These are phyloP conservation scores for Pungitius pungitius DNA, from an alignment of 2,113 vertebrate species.

Conservation along the genomic window DNA sequence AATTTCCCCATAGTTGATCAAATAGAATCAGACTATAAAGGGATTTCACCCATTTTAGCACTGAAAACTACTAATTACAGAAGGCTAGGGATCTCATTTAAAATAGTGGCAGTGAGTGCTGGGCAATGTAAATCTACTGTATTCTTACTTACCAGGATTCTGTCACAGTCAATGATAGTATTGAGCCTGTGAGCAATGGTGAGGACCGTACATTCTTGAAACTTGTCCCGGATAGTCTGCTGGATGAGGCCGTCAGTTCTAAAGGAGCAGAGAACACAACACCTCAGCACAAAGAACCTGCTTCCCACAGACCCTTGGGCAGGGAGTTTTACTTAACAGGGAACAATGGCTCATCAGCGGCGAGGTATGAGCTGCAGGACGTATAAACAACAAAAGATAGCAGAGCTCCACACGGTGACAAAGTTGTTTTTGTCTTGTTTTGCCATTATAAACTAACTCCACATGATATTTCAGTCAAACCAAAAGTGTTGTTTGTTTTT, in stretches of 20 bases:
- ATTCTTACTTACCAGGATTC: slow-evolving; percentile 88
- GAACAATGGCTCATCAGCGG: slow-evolving; percentile 69
- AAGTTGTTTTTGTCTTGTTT: slow-evolving; percentile 10
- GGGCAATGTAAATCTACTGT: slow-evolving; percentile 48
- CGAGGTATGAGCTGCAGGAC: slow-evolving; percentile 53
- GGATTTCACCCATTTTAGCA: not conserved
- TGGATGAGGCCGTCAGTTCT: slow-evolving; percentile 95
- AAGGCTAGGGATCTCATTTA: not conserved
- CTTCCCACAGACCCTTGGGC: slow-evolving; percentile 70
- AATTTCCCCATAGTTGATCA: not conserved
- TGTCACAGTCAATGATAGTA: slow-evolving; percentile 93
- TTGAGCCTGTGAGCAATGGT: slow-evolving; percentile 94
- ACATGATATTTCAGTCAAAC: not conserved
- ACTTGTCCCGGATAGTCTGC: slow-evolving; percentile 92
- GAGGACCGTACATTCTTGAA: slow-evolving; percentile 91
- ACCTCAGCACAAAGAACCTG: slow-evolving; percentile 67
- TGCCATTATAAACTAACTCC: not conserved
- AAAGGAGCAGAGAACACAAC: slow-evolving; percentile 78
- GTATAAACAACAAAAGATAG: slow-evolving; percentile 20
- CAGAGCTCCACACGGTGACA: slow-evolving; percentile 21
- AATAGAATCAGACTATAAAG: not conserved
- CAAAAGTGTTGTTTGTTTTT: not conserved
- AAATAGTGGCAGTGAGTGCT: slow-evolving; percentile 16
- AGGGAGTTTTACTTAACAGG: slow-evolving; percentile 71
- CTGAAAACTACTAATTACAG: not conserved